Evolutionary conservation across 2,797 vertebrate genomes (phyloP).

Genomic region (Pitangus sulphuratus): DNA sequence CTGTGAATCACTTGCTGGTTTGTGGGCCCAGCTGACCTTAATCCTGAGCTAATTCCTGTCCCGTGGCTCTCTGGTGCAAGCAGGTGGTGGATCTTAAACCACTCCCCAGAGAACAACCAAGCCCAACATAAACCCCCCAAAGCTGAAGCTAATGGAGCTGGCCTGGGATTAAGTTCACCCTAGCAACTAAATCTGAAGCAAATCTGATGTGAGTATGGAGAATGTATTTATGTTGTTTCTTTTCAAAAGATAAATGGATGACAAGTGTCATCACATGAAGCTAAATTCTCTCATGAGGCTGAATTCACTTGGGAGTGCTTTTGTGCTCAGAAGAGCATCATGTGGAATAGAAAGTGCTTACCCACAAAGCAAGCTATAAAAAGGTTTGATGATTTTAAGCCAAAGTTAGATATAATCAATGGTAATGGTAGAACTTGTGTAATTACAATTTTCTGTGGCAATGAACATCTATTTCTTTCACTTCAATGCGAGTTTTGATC

Average conservation of each 20-base stretch:
- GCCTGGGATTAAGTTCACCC: rapidly evolving
- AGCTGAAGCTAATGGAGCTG: not conserved
- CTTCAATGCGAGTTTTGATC: not conserved
- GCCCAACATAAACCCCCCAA: rapidly evolving
- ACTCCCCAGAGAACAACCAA: not conserved
- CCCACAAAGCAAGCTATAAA: not conserved
- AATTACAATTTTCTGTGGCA: not conserved
- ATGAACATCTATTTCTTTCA: not conserved
- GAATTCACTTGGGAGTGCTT: not conserved
- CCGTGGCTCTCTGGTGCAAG: not conserved
- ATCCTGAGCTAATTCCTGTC: not conserved
- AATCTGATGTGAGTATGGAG: not conserved
- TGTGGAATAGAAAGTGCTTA: not conserved
- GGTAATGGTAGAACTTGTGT: not conserved
- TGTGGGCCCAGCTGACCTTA: not conserved
- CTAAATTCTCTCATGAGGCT: not conserved
- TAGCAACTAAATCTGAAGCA: not conserved
- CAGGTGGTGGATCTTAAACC: not conserved
- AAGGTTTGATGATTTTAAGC: not conserved
- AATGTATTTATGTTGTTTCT: not conserved
- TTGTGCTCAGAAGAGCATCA: not conserved
- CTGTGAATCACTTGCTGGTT: not conserved
- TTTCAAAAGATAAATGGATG: not conserved
- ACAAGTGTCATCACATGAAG: not conserved
- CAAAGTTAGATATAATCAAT: not conserved